A percentile compares a stretch with the other conserved stretches of the same genome.
These are phyloP conservation scores for Drosophila subobscura DNA, from an alignment of 1,140 invertebrate genomes.

Conservation along the genomic window DNA sequence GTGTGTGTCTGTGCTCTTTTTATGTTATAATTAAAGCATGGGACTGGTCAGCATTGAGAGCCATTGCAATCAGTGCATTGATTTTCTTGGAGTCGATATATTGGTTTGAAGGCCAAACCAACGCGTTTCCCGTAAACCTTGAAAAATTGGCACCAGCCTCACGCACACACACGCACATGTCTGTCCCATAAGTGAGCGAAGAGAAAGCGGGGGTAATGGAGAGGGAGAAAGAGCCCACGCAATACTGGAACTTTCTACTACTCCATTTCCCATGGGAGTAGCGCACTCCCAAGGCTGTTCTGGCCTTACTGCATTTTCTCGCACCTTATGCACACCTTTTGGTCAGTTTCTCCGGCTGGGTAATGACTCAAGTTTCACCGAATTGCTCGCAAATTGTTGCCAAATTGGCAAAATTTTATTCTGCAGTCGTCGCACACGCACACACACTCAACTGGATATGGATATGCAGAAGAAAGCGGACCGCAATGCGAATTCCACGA, in stretches of 20 bases:
- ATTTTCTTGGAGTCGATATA: conserved; percentile 24
- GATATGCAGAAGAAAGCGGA: conserved; percentile 50
- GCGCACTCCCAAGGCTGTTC: background rate
- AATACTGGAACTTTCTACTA: conserved; percentile 44
- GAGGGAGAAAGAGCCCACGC: conserved; percentile 32
- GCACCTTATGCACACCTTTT: background rate
- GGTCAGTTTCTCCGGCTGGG: conserved; percentile 16
- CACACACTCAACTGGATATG: conserved; percentile 41
- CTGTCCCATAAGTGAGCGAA: conserved; percentile 4
- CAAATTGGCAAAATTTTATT: conserved; percentile 74
- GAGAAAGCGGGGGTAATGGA: conserved; percentile 4
- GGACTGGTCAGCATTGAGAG: too few relatives aligned
- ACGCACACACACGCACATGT: conserved; percentile 48
- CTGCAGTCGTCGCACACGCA: conserved; percentile 44
- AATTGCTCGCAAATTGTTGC: conserved; percentile 50
- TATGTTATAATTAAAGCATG: too few relatives aligned
- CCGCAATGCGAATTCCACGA: too few relatives aligned
- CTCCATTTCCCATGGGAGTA: too few relatives aligned
- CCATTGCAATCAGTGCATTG: conserved; percentile 30
- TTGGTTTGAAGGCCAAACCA: conserved; percentile 32
- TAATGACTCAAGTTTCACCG: conserved; percentile 60
- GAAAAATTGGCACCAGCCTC: conserved; percentile 52
- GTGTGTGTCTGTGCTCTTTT: too few relatives aligned
- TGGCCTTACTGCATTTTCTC: conserved; percentile 9
- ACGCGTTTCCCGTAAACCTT: conserved; percentile 60